Percentiles rank a stretch among this genome's conserved stretches.
These are phyloP conservation scores for Leucoma salicis DNA, from an alignment of 2,888 invertebrate species.

Conservation along the genomic window DNA sequence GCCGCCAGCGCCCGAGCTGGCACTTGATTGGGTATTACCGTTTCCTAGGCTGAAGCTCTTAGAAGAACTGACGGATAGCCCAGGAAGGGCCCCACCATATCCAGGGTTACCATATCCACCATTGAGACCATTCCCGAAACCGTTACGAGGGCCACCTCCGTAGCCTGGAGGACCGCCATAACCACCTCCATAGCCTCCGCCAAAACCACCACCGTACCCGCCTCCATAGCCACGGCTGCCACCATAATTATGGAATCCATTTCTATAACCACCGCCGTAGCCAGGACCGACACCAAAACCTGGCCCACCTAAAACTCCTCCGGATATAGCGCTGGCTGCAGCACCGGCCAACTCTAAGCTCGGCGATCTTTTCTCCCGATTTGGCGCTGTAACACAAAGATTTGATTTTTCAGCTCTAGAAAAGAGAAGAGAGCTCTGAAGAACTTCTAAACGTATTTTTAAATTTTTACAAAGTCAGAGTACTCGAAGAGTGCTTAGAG, in stretches of 20 bases:
- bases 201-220: not conserved
- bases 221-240: not conserved
- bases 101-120: not conserved
- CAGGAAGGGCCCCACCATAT: not conserved
- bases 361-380: not conserved
- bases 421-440: not conserved
- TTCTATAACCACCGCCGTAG: slow-evolving; percentile 1
- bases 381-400: not conserved
- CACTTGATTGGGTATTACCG: not conserved
- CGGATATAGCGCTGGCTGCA: not conserved
- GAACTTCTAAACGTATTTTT: not conserved
- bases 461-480: no score
- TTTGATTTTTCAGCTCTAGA: not conserved
- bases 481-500: no score
- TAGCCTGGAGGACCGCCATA: not conserved
- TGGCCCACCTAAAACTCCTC: not conserved
- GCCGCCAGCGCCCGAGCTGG: not conserved
- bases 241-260: not conserved
- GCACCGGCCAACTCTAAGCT: not conserved
- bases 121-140: not conserved
- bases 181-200: not conserved
- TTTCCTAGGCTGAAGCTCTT: not conserved
- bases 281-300: not conserved
- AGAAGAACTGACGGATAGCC: not conserved
- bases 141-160: slow-evolving; percentile 4